phyloP scores from a whole-genome alignment of 2,113 vertebrate species.

The Pomatostomus ruficeps region DNA sequence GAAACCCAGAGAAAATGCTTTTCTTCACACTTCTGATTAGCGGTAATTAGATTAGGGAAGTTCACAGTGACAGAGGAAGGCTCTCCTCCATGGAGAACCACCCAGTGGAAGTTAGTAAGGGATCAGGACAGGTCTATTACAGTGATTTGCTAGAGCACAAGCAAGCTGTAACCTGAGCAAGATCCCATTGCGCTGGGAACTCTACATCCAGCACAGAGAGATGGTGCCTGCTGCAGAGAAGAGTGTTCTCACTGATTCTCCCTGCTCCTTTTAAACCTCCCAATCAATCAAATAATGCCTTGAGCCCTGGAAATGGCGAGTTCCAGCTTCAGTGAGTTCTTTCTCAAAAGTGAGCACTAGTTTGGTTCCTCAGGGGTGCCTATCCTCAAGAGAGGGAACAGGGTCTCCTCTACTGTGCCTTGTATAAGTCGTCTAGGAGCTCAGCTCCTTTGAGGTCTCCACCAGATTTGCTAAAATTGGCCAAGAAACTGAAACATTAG shows the following conservation, averaged over 20 bases:
- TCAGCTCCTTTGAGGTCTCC: neutral
- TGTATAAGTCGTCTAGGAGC: neutral
- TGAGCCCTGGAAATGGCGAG: neutral
- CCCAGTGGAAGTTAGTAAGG: neutral
- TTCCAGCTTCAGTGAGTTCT: neutral
- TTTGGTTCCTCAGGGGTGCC: neutral
- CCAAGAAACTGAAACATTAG: neutral
- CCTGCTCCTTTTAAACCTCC: neutral
- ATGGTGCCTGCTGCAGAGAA: neutral
- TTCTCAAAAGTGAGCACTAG: neutral
- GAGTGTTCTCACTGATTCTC: neutral
- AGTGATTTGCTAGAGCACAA: neutral
- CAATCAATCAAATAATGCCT: neutral
- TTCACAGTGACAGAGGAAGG: neutral
- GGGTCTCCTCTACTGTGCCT: neutral
- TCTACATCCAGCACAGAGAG: neutral
- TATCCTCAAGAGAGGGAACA: neutral
- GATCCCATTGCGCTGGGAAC: neutral
- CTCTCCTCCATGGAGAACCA: neutral
- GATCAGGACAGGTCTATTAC: neutral
- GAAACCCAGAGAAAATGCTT: neutral
- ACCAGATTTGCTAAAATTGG: neutral
- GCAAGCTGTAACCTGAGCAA: neutral
- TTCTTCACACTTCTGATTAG: neutral
- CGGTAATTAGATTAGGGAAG: neutral